These are phyloP conservation scores for Piprites chloris DNA, from an alignment of 2,113 vertebrate species.

Conservation along the genomic window DNA sequence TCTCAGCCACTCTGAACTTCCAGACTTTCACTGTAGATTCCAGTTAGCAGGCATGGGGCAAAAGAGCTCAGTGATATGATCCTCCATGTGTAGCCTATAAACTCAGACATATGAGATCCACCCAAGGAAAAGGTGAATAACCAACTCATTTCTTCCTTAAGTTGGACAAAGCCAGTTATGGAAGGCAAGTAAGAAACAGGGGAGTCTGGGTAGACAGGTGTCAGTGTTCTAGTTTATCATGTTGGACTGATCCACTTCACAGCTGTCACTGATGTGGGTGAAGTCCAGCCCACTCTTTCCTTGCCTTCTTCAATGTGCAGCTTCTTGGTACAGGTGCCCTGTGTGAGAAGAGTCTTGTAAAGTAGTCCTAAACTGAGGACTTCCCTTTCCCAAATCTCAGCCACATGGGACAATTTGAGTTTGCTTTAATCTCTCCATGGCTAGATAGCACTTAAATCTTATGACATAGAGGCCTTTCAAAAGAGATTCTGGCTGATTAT, in stretches of 20 bases:
- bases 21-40: background rate
- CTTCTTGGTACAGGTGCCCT: accelerated
- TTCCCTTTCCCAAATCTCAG: background rate
- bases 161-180: background rate
- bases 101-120: background rate
- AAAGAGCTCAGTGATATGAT: background rate
- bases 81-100: accelerated
- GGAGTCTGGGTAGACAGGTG: background rate
- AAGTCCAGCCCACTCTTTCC: background rate
- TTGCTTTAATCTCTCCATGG: background rate
- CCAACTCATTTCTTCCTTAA: background rate
- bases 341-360: background rate
- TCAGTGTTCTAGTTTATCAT: background rate
- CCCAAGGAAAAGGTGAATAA: background rate
- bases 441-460: background rate
- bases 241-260: background rate
- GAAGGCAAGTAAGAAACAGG: background rate
- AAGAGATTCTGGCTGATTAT: background rate
- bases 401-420: background rate
- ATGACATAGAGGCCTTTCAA: background rate
- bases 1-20: background rate
- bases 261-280: background rate
- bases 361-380: background rate
- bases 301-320: background rate
- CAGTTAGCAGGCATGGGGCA: background rate